Base-by-base conservation (phyloP, 2,797 vertebrate species). In the Halcyon smyrnensis region DNA sequence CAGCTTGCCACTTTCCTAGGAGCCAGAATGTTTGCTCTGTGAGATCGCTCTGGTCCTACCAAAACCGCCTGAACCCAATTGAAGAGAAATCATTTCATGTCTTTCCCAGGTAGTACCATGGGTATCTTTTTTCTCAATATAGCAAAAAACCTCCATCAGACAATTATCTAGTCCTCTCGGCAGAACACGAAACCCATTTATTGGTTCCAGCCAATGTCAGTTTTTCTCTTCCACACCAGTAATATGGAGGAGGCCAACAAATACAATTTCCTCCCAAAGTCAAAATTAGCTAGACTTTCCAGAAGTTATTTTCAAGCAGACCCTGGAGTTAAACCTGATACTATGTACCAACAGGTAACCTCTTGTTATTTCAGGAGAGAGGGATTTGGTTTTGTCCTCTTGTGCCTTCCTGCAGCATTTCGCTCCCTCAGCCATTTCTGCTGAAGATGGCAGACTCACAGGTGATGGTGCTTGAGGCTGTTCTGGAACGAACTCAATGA, bases 351-450 rank as follows among this genome's bases (percentile, higher is more conserved):
- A 32, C 14, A 68, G 37, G 27, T 53, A 45, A 63, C 56, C 11
- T 54, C 48, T 69, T 70, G 34, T 51, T 60, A 21, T 8, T 48
- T 24, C 36, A 46, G 21, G 15, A 81, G 24, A 8, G 39, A 65
- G 8, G 48, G 48, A 15, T 36, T 45, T 81, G 13, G 16, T 83
- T 75, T 43, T 36, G 53, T 15, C 18, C 20, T 28, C 17, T 32
- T 18, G 20, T 54, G 32, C 39, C 23, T 39, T 39, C 30, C 3
- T 4, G 59, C 30, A 77, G 15, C 0, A 0, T 67, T 34, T 56
- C 15, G 36, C 39, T 84, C 71, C 30, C 30, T 34, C 53, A 64
- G 30, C 19, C 2, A 0, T 28, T 56, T 53, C 62, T 62, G 59
- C 6, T 36, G 74, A 64, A 30, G n/a, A 30, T 11, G 14, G 9